phyloP scores from a whole-genome alignment of 1,140 invertebrate species.

The Scaptomyza pallida region DNA sequence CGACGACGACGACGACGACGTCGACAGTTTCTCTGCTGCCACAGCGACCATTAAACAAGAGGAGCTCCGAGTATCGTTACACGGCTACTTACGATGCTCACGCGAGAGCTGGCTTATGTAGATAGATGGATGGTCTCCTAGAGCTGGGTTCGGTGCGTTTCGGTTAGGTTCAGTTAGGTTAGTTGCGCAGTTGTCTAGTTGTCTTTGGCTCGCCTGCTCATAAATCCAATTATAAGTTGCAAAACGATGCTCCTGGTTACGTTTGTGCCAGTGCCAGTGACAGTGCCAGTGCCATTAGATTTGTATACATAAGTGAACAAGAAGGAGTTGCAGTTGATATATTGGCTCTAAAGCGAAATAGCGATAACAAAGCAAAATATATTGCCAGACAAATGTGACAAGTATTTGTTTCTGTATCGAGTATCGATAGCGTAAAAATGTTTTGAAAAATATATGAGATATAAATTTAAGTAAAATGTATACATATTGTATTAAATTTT shows the following conservation, averaged over 20 bases:
- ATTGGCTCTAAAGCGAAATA: neutral
- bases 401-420: neutral
- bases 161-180: constrained; percentile 8
- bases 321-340: neutral
- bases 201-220: constrained; percentile 33
- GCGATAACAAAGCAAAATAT: constrained; percentile 3
- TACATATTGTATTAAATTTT: neutral
- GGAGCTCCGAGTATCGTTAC: constrained; percentile 29
- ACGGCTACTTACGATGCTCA: constrained; percentile 47
- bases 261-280: neutral
- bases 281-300: constrained; percentile 21
- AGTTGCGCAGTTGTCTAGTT: constrained; percentile 14
- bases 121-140: constrained; percentile 31
- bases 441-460: no score
- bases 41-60: constrained; percentile 38
- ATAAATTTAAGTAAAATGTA: no score
- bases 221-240: constrained; percentile 67
- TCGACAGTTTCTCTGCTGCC: constrained; percentile 37
- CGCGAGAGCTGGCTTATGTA: constrained; percentile 37
- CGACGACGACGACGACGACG: constrained; percentile 30
- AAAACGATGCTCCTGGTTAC: constrained; percentile 38
- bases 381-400: neutral
- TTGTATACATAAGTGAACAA: constrained; percentile 1
- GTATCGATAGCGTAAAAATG: no score
- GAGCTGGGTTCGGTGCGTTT: constrained; percentile 6